phyloP scores from a whole-genome alignment of 2,113 vertebrate species.

The Himantopus leucocephalus region DNA sequence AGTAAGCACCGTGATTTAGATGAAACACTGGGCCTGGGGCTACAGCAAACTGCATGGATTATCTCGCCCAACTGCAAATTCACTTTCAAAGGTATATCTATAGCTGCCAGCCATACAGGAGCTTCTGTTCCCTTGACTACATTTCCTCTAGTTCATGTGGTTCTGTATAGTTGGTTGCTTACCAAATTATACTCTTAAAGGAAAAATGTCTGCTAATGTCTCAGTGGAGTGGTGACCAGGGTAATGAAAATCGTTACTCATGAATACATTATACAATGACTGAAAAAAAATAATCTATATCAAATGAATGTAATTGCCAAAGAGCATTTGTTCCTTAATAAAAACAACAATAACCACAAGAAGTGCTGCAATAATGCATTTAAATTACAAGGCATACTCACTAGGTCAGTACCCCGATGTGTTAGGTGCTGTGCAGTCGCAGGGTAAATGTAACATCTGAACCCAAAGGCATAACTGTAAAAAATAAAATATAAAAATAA shows the following conservation, averaged over 20 bases:
- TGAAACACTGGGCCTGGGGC: background rate
- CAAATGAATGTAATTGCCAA: background rate
- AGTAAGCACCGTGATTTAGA: background rate
- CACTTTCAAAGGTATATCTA: conserved; percentile 12
- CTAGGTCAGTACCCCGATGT: background rate
- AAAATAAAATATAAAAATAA: background rate
- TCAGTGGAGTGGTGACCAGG: background rate
- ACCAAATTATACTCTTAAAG: background rate
- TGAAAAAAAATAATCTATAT: background rate
- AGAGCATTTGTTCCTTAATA: background rate
- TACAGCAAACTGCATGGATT: conserved; percentile 1
- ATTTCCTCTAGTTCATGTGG: background rate
- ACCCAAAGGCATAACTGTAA: background rate
- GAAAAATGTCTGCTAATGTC: background rate
- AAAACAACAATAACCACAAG: background rate
- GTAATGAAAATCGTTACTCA: background rate
- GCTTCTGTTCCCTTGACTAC: background rate
- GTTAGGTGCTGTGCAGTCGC: background rate
- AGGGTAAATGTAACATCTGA: background rate
- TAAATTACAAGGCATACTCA: background rate
- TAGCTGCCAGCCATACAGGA: conserved; percentile 14
- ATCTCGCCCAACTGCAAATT: background rate
- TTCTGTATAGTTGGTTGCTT: background rate
- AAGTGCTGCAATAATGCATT: background rate
- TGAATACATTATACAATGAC: background rate